phyloP scores from a whole-genome alignment of 2,113 vertebrate genomes.

The Serinus canaria region DNA sequence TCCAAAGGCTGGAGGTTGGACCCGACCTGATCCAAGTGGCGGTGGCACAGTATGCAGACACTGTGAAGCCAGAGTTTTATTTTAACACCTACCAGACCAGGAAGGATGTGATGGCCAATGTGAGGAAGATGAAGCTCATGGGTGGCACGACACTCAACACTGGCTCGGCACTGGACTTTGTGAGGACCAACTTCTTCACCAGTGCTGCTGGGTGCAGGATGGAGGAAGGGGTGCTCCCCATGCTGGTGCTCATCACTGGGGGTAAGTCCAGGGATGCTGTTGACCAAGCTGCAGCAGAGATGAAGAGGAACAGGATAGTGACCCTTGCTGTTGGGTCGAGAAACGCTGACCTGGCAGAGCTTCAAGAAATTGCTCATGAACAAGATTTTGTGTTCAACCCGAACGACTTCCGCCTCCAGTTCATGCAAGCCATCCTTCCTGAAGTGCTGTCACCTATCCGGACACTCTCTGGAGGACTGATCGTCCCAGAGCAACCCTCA shows the following conservation, averaged over 20 bases:
- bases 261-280: conserved; percentile 86
- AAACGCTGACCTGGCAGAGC: conserved; percentile 70
- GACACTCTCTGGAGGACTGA: conserved; percentile 76
- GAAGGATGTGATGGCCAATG: conserved; percentile 60
- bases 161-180: conserved; percentile 85
- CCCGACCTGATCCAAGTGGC: conserved; percentile 86
- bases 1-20: conserved; percentile 85
- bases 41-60: conserved; percentile 81
- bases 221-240: conserved; percentile 78
- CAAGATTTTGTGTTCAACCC: conserved; percentile 70
- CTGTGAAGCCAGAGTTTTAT: conserved; percentile 80
- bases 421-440: conserved; percentile 67
- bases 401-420: conserved; percentile 73
- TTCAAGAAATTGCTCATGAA: conserved; percentile 82
- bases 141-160: conserved; percentile 76
- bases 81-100: conserved; percentile 76
- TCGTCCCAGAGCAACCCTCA: conserved; percentile 68
- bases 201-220: conserved; percentile 79
- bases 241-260: conserved; percentile 86
- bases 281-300: conserved; percentile 67
- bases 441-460: conserved; percentile 73
- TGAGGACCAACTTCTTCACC: conserved; percentile 80
- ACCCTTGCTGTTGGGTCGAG: conserved; percentile 79
- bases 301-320: conserved; percentile 79
- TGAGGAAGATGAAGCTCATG: conserved; percentile 74